These are phyloP conservation scores for Sapayoa aenigma DNA, from an alignment of 2,113 vertebrate genomes.

Conservation along the genomic window DNA sequence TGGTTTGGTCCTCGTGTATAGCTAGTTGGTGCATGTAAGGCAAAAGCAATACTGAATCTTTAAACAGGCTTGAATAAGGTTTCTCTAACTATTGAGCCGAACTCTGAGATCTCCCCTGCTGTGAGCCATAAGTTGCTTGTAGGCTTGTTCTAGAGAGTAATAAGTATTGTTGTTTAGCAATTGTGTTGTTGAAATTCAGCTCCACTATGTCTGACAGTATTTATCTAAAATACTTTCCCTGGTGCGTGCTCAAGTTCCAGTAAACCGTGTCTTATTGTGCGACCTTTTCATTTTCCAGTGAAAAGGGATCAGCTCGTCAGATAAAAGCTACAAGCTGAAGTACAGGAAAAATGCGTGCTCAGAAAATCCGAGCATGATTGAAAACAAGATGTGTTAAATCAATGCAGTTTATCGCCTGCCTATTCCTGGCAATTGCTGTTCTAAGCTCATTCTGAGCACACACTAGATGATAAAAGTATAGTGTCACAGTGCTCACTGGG, in stretches of 20 bases:
- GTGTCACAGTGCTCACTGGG: slow-evolving; percentile 79
- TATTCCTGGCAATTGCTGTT: slow-evolving; percentile 83
- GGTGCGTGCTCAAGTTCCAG: slow-evolving; percentile 84
- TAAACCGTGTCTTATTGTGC: slow-evolving; percentile 88
- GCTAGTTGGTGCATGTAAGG: neutral
- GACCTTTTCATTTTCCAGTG: slow-evolving; percentile 88
- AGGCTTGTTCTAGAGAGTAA: slow-evolving; percentile 79
- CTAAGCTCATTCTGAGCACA: slow-evolving; percentile 85
- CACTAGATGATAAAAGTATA: slow-evolving; percentile 81
- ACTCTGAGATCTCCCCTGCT: slow-evolving; percentile 67
- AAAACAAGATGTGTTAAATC: slow-evolving; percentile 90
- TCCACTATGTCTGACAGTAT: slow-evolving; percentile 85
- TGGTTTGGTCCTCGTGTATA: neutral
- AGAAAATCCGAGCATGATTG: slow-evolving; percentile 88
- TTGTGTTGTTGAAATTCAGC: slow-evolving; percentile 85
- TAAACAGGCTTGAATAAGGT: slow-evolving; percentile 28
- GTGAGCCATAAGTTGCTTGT: slow-evolving; percentile 72
- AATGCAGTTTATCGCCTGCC: slow-evolving; percentile 87
- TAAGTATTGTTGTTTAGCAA: slow-evolving; percentile 85
- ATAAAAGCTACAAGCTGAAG: slow-evolving; percentile 84
- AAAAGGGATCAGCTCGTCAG: slow-evolving; percentile 87
- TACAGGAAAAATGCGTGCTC: slow-evolving; percentile 86
- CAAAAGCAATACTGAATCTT: slow-evolving; percentile 45
- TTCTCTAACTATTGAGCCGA: slow-evolving; percentile 45
- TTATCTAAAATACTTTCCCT: slow-evolving; percentile 88